Conservation (phyloP, 2,797 vertebrate genomes). For the Tauraco hartlaubi region DNA sequence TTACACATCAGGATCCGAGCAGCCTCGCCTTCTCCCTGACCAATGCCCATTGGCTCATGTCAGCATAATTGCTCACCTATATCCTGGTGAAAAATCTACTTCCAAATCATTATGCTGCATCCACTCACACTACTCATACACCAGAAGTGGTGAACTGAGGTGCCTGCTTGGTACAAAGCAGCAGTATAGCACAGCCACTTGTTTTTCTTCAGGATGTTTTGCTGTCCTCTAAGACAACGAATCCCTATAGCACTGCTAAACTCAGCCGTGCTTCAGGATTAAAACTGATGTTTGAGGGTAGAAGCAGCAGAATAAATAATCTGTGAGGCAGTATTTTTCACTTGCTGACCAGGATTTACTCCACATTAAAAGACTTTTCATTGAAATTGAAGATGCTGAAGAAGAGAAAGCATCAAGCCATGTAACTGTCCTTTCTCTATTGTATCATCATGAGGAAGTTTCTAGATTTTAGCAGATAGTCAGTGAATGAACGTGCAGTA, state of each 20-base stretch:
- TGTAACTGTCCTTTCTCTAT: neutral
- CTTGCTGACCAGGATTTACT: neutral
- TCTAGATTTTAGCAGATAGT: neutral
- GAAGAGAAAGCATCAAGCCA: neutral
- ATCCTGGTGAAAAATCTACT: neutral
- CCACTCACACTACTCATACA: neutral
- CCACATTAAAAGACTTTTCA: neutral
- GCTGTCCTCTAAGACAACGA: slow-evolving; percentile 7
- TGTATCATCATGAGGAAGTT: neutral
- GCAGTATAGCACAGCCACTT: neutral
- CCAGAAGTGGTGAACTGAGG: neutral
- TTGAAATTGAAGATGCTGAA: slow-evolving; percentile 2
- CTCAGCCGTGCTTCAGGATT: neutral
- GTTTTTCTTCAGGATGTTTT: slow-evolving; percentile 2
- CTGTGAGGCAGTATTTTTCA: neutral
- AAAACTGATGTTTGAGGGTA: neutral
- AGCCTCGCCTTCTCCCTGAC: slow-evolving; percentile 9
- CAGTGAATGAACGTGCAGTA: fast-evolving
- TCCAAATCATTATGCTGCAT: neutral
- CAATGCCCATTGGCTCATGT: neutral
- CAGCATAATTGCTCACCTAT: neutral
- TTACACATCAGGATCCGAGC: neutral
- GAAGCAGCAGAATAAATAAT: neutral
- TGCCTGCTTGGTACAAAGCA: neutral
- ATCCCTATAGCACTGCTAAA: neutral